These are phyloP conservation scores for Synergus laeviventris DNA, from an alignment of 2,888 invertebrate genomes.

Conservation along the genomic window DNA sequence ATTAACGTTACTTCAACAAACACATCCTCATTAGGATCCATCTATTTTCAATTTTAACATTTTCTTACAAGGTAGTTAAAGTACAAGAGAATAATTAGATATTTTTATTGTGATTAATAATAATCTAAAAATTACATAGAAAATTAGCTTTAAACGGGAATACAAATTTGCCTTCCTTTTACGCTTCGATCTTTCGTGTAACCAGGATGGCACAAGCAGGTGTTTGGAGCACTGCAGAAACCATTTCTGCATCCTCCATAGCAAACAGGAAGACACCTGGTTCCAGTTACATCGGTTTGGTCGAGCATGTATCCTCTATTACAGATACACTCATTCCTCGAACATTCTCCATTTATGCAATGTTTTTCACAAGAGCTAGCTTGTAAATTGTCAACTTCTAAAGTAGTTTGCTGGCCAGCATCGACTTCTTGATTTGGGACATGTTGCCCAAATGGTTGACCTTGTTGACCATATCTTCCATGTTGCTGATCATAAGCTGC, in stretches of 20 bases:
- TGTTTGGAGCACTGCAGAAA: conserved; percentile 84
- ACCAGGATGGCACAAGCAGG: conserved; percentile 85
- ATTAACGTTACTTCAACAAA: no score
- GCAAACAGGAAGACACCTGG: conserved; percentile 81
- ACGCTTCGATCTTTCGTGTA: conserved; percentile 81
- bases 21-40: no score
- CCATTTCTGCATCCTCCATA: conserved; percentile 86
- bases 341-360: conserved; percentile 78
- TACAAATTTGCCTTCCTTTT: conserved; percentile 82
- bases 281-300: conserved; percentile 56
- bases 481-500: not conserved
- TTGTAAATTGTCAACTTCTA: conserved; percentile 5
- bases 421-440: not conserved
- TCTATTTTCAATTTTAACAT: no score
- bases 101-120: not conserved
- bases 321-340: conserved; percentile 74
- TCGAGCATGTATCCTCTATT: conserved; percentile 76
- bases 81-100: not conserved
- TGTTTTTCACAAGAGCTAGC: conserved; percentile 69
- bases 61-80: not conserved
- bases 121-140: not conserved
- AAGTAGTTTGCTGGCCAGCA: conserved; percentile 3
- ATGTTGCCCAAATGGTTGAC: not conserved
- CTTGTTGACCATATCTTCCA: conserved; percentile 5
- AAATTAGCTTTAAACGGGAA: conserved; percentile 71